These are phyloP conservation scores for Pseudorectes ferrugineus DNA, from an alignment of 2,113 vertebrate genomes.

Conservation along the genomic window DNA sequence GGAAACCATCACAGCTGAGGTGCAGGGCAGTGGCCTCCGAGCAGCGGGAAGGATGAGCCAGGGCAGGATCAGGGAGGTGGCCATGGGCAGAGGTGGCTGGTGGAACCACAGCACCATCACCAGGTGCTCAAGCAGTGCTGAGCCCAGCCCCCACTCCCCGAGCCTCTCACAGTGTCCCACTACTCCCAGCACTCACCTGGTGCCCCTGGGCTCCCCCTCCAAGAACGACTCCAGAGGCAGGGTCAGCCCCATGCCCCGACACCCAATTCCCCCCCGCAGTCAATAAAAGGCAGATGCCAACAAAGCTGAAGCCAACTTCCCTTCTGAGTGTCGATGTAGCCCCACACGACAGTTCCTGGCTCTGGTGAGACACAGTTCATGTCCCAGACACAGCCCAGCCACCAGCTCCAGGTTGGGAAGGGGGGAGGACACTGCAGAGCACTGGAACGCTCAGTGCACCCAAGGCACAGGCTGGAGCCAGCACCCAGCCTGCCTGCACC, in stretches of 20 bases:
- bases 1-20: not conserved
- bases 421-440: not conserved
- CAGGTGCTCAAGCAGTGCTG: not conserved
- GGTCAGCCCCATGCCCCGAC: not conserved
- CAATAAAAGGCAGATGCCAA: constrained; percentile 57
- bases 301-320: not conserved
- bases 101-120: not conserved
- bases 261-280: not conserved
- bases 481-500: not conserved
- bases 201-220: not conserved
- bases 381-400: not conserved
- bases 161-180: not conserved
- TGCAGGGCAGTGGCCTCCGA: accelerated
- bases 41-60: not conserved
- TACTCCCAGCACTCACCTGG: not conserved
- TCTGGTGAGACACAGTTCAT: too few species aligned
- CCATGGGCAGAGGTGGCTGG: not conserved
- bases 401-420: not conserved
- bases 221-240: not conserved
- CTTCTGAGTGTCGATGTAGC: not conserved
- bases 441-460: not conserved
- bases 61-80: not conserved
- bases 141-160: accelerated
- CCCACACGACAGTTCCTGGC: not conserved
- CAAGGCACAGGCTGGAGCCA: accelerated